phyloP scores from a whole-genome alignment of 1,140 invertebrate species.

The Diorhabda elongata region DNA sequence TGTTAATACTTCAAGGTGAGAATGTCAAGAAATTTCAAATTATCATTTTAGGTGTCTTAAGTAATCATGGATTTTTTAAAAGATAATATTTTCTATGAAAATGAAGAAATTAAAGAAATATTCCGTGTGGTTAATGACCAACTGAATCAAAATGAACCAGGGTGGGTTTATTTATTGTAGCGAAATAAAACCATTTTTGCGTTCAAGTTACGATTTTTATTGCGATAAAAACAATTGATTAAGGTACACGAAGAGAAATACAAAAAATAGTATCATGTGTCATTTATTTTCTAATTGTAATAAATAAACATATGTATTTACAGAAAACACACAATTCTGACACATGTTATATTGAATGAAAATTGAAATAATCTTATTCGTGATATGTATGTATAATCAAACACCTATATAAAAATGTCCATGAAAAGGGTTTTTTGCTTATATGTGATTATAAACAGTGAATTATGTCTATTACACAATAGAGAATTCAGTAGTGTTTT shows the following conservation, averaged over 20 bases:
- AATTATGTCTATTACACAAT: slow-evolving; percentile 24
- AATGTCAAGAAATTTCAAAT: too few relatives aligned
- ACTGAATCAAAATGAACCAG: too few relatives aligned
- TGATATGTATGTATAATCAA: slow-evolving; percentile 34
- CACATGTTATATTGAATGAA: slow-evolving; percentile 23
- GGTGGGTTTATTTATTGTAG: too few relatives aligned
- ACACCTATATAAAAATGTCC: slow-evolving; percentile 36
- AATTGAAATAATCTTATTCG: slow-evolving; percentile 32
- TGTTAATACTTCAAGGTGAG: too few relatives aligned
- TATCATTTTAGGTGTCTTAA: too few relatives aligned
- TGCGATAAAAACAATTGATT: too few relatives aligned
- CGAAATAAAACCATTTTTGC: too few relatives aligned
- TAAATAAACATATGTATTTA: slow-evolving; percentile 38
- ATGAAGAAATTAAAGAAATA: too few relatives aligned
- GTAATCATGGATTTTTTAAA: too few relatives aligned
- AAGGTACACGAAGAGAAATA: not conserved
- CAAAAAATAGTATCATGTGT: slow-evolving; percentile 23
- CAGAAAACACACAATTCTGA: slow-evolving; percentile 31
- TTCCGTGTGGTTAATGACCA: too few relatives aligned
- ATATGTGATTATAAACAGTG: slow-evolving; percentile 25
- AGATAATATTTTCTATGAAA: too few relatives aligned
- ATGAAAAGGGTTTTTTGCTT: slow-evolving; percentile 27
- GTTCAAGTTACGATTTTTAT: too few relatives aligned
- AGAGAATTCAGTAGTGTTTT: not conserved
- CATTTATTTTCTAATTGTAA: slow-evolving; percentile 34